A percentile compares a stretch with the other conserved stretches of the same genome.
phyloP scores from a whole-genome alignment of 1,140 invertebrate species.

The Marisa cornuarietis region DNA sequence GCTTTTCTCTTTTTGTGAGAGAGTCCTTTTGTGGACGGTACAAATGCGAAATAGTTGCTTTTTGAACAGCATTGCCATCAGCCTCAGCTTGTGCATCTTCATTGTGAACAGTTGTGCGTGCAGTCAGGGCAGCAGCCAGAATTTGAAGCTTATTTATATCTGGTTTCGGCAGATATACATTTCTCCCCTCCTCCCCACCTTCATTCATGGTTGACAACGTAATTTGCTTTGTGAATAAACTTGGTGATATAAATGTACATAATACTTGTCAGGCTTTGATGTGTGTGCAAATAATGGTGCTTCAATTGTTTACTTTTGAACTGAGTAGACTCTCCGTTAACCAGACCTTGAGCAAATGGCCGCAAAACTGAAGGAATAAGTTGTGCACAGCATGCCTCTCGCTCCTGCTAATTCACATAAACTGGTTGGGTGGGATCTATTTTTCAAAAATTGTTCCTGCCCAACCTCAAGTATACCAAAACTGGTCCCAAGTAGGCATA shows the following conservation, averaged over 20 bases:
- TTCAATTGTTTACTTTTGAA: too few relatives aligned
- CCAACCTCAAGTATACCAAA: too few relatives aligned
- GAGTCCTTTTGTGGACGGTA: background rate
- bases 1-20: background rate
- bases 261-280: too few relatives aligned
- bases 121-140: background rate
- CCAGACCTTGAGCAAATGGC: too few relatives aligned
- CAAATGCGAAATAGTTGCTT: background rate
- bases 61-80: background rate
- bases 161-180: constrained; percentile 5
- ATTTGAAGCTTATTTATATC: constrained; percentile 7
- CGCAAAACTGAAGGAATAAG: too few relatives aligned
- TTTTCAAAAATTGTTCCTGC: too few relatives aligned
- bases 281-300: too few relatives aligned
- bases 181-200: constrained; percentile 4
- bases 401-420: too few relatives aligned
- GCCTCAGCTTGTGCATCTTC: background rate
- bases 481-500: too few relatives aligned
- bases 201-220: constrained; percentile 14
- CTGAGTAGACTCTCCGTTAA: too few relatives aligned
- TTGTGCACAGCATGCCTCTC: too few relatives aligned
- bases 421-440: too few relatives aligned
- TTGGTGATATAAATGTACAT: constrained; percentile 3
- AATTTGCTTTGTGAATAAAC: constrained; percentile 22
- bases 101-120: constrained; percentile 4